phyloP scores from a whole-genome alignment of 1,140 invertebrate genomes.

The Copidosoma floridanum region DNA sequence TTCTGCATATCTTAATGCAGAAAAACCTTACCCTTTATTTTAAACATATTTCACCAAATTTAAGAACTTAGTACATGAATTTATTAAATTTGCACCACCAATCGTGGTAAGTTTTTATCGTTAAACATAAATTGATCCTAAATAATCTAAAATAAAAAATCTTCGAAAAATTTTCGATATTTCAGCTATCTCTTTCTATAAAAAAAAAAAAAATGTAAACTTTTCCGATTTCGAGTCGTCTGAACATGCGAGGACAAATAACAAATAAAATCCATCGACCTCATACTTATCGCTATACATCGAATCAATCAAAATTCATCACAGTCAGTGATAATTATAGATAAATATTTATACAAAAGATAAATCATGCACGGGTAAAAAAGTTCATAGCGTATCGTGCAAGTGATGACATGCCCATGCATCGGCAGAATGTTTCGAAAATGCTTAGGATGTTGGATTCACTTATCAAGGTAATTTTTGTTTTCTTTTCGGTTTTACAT shows the following conservation, averaged over 20 bases:
- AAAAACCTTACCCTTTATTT: too few species aligned
- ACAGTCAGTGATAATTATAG: slow-evolving; percentile 16
- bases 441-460: slow-evolving; percentile 13
- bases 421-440: slow-evolving; percentile 28
- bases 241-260: slow-evolving; percentile 36
- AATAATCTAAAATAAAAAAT: background rate
- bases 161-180: slow-evolving; percentile 1
- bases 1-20: too few species aligned
- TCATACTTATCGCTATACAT: slow-evolving; percentile 27
- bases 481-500: slow-evolving; percentile 22
- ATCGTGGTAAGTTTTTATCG: too few species aligned
- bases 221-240: too few species aligned
- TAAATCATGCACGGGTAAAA: slow-evolving; percentile 38
- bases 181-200: slow-evolving; percentile 6
- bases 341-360: slow-evolving; percentile 23
- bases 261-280: slow-evolving; percentile 36
- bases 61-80: too few species aligned
- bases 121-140: too few species aligned
- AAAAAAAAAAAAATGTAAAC: slow-evolving; percentile 10
- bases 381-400: slow-evolving; percentile 38
- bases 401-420: slow-evolving; percentile 42
- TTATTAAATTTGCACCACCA: too few species aligned
- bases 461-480: slow-evolving; percentile 9
- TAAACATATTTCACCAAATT: too few species aligned
- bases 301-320: background rate